A percentile compares a stretch with the other conserved stretches of the same genome.
phyloP scores from a whole-genome alignment of 2,113 vertebrate species.

The Spilogale gracilis region DNA sequence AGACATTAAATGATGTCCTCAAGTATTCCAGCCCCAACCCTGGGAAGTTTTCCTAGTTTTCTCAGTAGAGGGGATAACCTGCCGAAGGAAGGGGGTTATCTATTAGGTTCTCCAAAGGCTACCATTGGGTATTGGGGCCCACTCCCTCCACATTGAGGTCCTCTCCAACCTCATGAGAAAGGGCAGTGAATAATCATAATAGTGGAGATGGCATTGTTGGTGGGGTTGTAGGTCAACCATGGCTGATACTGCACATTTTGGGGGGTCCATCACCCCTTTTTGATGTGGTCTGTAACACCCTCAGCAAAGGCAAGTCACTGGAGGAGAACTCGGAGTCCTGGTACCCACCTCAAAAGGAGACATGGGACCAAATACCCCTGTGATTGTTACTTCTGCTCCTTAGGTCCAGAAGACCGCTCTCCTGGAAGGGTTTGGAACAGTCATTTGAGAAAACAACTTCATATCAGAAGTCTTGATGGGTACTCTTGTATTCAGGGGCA shows the following conservation, averaged over 20 bases:
- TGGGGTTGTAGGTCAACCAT: not conserved
- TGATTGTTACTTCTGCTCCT: not conserved
- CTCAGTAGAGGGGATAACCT: not conserved
- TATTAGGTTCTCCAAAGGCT: not conserved
- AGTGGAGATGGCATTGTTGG: not conserved
- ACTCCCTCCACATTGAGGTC: not conserved
- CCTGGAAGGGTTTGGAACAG: not conserved
- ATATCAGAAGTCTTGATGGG: not conserved
- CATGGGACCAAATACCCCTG: not conserved
- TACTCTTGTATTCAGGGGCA: not conserved
- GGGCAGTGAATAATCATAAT: not conserved
- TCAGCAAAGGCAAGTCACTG: not conserved
- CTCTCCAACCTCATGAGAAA: conserved; percentile 9
- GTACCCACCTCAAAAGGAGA: not conserved
- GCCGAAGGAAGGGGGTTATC: not conserved
- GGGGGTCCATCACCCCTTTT: too few relatives aligned
- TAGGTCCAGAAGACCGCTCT: not conserved
- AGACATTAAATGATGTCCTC: not conserved
- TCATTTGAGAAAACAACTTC: not conserved
- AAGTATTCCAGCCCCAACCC: not conserved
- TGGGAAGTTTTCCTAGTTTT: not conserved
- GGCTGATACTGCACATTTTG: not conserved
- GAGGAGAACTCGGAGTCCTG: not conserved
- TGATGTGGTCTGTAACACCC: not conserved
- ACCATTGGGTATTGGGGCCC: not conserved